phyloP scores from a whole-genome alignment of 2,888 invertebrate species.

The Tricholauxania praeusta region DNA sequence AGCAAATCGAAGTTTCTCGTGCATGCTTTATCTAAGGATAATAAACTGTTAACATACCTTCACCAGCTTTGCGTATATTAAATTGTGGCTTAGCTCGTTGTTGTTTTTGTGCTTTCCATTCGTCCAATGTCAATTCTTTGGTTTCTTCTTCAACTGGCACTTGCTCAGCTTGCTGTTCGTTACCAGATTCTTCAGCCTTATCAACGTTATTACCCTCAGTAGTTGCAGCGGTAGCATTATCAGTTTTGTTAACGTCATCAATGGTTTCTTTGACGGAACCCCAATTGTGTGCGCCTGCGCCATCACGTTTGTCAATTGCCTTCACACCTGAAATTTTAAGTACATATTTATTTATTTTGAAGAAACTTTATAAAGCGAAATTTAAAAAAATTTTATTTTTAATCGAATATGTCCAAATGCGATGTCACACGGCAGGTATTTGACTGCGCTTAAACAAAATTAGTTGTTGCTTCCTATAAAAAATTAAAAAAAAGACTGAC shows the following conservation, averaged over 20 bases:
- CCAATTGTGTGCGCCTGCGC: conserved; percentile 97
- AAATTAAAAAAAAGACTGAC: too few species aligned
- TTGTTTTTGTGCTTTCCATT: conserved; percentile 91
- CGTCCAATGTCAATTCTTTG: conserved; percentile 92
- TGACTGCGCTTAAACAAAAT: too few species aligned
- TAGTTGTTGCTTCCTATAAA: too few species aligned
- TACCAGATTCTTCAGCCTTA: conserved; percentile 65
- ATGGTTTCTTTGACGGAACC: conserved; percentile 93
- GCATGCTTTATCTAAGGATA: neutral
- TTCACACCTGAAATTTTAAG: conserved; percentile 73
- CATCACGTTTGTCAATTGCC: conserved; percentile 94
- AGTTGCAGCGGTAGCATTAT: conserved; percentile 43
- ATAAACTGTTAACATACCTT: conserved; percentile 69
- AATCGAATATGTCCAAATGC: too few species aligned
- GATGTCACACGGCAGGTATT: too few species aligned
- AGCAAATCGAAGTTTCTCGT: too few species aligned
- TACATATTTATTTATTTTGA: too few species aligned
- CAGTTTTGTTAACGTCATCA: conserved; percentile 71
- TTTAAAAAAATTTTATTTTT: too few species aligned
- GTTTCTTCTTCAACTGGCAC: conserved; percentile 77
- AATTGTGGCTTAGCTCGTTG: conserved; percentile 87
- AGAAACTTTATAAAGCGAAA: too few species aligned
- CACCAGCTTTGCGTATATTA: conserved; percentile 94
- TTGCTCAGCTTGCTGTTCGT: conserved; percentile 68
- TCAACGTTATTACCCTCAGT: conserved; percentile 44